Evolutionary conservation across 2,888 invertebrate genomes (phyloP).

Genomic region (Bugulina stolonifera): DNA sequence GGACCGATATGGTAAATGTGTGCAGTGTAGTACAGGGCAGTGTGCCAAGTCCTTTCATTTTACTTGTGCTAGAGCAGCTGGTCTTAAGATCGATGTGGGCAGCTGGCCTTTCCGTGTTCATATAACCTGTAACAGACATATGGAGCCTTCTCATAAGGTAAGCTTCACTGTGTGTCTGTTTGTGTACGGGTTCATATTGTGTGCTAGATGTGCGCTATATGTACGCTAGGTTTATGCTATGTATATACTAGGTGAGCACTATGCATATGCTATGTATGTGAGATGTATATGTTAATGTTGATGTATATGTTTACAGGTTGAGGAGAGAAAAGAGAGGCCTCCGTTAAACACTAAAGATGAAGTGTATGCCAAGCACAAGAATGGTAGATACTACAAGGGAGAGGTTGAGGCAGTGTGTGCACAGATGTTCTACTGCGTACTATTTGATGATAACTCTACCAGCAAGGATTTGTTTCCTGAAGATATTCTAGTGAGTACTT

Average conservation of each 20-base stretch:
- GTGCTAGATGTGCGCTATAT: no score
- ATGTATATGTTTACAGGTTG: neutral
- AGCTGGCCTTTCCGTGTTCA: slow-evolving; percentile 52
- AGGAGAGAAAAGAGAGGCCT: slow-evolving; percentile 31
- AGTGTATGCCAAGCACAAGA: slow-evolving; percentile 63
- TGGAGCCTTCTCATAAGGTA: slow-evolving; percentile 12
- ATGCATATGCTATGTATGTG: no score
- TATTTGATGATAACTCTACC: slow-evolving; percentile 61
- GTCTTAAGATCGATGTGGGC: slow-evolving; percentile 35
- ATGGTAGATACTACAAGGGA: slow-evolving; percentile 60
- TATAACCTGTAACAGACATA: slow-evolving; percentile 51
- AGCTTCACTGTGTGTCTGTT: no score
- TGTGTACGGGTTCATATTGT: no score
- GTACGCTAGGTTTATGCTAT: no score
- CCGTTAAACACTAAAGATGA: slow-evolving; percentile 46
- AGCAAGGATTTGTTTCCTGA: slow-evolving; percentile 59
- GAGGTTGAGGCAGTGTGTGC: slow-evolving; percentile 56
- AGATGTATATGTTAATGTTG: no score
- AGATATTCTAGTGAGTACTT: slow-evolving; percentile 57
- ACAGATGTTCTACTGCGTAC: slow-evolving; percentile 59
- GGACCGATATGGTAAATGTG: slow-evolving; percentile 51
- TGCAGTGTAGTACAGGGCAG: slow-evolving; percentile 55
- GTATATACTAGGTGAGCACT: no score
- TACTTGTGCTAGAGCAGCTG: slow-evolving; percentile 60
- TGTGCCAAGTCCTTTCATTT: slow-evolving; percentile 59